A percentile compares a stretch with the other conserved stretches of the same genome.
Evolutionary conservation across 2,113 vertebrate species (phyloP).

Genomic region (Cyanoderma ruficeps): DNA sequence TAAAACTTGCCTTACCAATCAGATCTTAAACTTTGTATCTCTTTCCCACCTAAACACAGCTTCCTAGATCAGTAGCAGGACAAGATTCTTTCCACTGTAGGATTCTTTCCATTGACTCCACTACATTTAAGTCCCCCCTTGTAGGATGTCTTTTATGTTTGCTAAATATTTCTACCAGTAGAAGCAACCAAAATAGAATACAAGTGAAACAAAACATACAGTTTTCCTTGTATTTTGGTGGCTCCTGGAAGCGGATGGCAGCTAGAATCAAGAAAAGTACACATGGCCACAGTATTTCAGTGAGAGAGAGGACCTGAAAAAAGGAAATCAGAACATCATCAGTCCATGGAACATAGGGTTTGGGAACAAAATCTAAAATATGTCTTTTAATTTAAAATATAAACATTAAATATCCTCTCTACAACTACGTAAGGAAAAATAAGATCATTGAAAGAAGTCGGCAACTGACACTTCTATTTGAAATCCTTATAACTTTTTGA

Average conservation of each 20-base stretch:
- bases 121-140: background rate
- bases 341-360: background rate
- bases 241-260: constrained; percentile 70
- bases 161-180: background rate
- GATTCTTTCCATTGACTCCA: background rate
- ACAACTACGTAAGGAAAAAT: background rate
- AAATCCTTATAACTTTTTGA: background rate
- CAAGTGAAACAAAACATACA: constrained; percentile 61
- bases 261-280: constrained; percentile 73
- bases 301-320: constrained; percentile 68
- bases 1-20: background rate
- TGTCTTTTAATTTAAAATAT: background rate
- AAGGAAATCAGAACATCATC: background rate
- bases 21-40: background rate
- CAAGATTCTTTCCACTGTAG: background rate
- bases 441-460: background rate
- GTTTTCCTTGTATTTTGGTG: constrained; percentile 69
- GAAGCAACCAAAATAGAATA: background rate
- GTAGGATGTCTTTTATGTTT: background rate
- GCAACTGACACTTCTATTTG: background rate
- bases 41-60: background rate
- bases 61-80: background rate
- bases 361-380: background rate
- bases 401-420: background rate
- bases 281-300: constrained; percentile 78